Percentiles rank a stretch among this genome's conserved stretches.
These are phyloP conservation scores for Catonia carolina DNA, from an alignment of 2,888 invertebrate genomes.

Conservation along the genomic window DNA sequence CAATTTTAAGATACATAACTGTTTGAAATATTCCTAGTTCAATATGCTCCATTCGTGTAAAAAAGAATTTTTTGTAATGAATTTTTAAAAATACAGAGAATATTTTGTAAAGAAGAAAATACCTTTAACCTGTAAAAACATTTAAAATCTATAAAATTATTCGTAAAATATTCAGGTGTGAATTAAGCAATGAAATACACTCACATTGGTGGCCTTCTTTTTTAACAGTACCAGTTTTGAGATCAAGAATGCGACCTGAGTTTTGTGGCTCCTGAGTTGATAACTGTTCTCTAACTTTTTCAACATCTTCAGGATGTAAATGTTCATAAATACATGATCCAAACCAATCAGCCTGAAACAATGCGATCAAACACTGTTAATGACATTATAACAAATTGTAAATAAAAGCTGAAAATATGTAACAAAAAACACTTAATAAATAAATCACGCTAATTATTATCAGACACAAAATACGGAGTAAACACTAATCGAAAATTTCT, in stretches of 20 bases:
- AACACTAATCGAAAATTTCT: too few species aligned
- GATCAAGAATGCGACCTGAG: slow-evolving; percentile 88
- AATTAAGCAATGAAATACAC: too few species aligned
- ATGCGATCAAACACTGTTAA: not conserved
- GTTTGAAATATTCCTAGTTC: too few species aligned
- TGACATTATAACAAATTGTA: not conserved
- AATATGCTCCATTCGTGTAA: too few species aligned
- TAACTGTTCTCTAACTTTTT: slow-evolving; percentile 93
- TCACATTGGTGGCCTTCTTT: slow-evolving; percentile 98
- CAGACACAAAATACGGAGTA: too few species aligned
- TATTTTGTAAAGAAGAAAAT: too few species aligned
- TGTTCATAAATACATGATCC: slow-evolving; percentile 92
- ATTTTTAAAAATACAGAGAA: too few species aligned
- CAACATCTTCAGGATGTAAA: slow-evolving; percentile 96
- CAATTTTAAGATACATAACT: too few species aligned
- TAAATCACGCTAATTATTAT: not conserved
- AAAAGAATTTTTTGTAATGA: too few species aligned
- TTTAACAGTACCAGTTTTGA: slow-evolving; percentile 98
- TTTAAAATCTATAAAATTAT: too few species aligned
- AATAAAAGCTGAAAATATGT: not conserved
- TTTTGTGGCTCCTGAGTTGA: slow-evolving; percentile 96
- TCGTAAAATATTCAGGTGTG: too few species aligned
- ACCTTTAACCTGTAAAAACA: too few species aligned
- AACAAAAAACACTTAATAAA: not conserved
- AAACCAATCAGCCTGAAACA: slow-evolving; percentile 70